Base-by-base conservation (phyloP, 1,140 invertebrate genomes). In the Yoshiicerus persimilis region DNA sequence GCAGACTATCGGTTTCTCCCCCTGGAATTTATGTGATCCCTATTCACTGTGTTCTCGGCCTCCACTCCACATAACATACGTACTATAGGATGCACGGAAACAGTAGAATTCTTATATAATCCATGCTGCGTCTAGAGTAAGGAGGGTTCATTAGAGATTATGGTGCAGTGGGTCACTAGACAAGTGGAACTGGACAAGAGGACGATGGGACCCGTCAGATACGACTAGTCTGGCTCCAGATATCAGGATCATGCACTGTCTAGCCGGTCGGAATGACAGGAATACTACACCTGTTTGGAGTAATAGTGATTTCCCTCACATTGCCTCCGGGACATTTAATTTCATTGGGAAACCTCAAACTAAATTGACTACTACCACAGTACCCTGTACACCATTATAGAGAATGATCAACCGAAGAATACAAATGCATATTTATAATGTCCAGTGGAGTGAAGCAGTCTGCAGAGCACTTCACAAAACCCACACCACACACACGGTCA, bases 261-360 rank as follows among this genome's bases (percentile, higher is more conserved):
- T n/a, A n/a, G n/a, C n/a, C n/a, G n/a, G n/a, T n/a, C n/a, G n/a
- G n/a, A n/a, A n/a, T n/a, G n/a, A n/a, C n/a, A n/a, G n/a, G n/a
- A n/a, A n/a, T n/a, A n/a, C n/a, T n/a, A n/a, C n/a, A n/a, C n/a
- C n/a, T n/a, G n/a, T n/a, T n/a, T n/a, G n/a, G n/a, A n/a, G n/a
- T n/a, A n/a, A 56, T 27, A 66, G 10, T 66, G n/a, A 16, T 25
- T 13, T 20, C 13, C 13, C 16, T 56, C 0, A 16, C n/a, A 80
- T 80, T 36, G 75, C 75, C 75, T 80, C 34, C 75, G 75, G 75
- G 75, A 80, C n/a, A 80, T 80, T 80, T 80, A 80, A 80, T 80
- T 80, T 80, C 75, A 80, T 38, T 34, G 75, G 75, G 32, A 80
- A 80, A 80, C 75, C 75, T 80, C 75, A 80, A 80, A 80, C 75